Conservation (phyloP, 2,797 vertebrate genomes). For the Lophius americanus region DNA sequence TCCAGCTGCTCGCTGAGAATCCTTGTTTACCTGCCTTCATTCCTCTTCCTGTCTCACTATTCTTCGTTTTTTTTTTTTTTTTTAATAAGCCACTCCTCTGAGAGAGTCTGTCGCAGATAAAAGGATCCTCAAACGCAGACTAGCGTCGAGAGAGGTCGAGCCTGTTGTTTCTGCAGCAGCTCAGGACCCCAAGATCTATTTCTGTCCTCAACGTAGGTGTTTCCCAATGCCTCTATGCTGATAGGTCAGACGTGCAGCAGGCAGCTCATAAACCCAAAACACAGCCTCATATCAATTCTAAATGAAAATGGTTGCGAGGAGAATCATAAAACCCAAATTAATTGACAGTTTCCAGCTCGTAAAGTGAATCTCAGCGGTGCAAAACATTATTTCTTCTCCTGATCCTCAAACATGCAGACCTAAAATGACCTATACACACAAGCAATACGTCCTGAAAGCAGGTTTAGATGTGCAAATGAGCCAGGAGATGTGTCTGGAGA, state of each 20-base stretch:
- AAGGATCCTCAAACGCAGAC: slow-evolving; percentile 47
- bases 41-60: slow-evolving; percentile 31
- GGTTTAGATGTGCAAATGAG: slow-evolving; percentile 66
- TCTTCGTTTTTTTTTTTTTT: slow-evolving; percentile 25
- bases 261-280: slow-evolving; percentile 54
- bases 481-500: slow-evolving; percentile 27
- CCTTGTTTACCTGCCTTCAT: slow-evolving; percentile 50
- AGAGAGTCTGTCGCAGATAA: slow-evolving; percentile 56
- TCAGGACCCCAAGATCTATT: slow-evolving; percentile 58
- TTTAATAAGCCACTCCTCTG: slow-evolving; percentile 44
- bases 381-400: slow-evolving; percentile 41
- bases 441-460: slow-evolving; percentile 13
- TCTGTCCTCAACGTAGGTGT: slow-evolving; percentile 36
- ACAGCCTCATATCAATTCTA: slow-evolving; percentile 56
- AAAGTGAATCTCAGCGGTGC: slow-evolving; percentile 28
- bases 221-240: slow-evolving; percentile 11
- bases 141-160: slow-evolving; percentile 39
- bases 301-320: slow-evolving; percentile 38
- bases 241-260: slow-evolving; percentile 29
- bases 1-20: slow-evolving; percentile 53
- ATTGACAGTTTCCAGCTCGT: slow-evolving; percentile 43
- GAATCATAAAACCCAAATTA: slow-evolving; percentile 50
- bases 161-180: slow-evolving; percentile 44
- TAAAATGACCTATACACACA: background rate
- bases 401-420: slow-evolving; percentile 17